Percentiles rank a stretch among this genome's conserved stretches.
These are phyloP conservation scores for Chloroclysta siterata DNA, from an alignment of 2,888 invertebrate genomes.

Conservation along the genomic window DNA sequence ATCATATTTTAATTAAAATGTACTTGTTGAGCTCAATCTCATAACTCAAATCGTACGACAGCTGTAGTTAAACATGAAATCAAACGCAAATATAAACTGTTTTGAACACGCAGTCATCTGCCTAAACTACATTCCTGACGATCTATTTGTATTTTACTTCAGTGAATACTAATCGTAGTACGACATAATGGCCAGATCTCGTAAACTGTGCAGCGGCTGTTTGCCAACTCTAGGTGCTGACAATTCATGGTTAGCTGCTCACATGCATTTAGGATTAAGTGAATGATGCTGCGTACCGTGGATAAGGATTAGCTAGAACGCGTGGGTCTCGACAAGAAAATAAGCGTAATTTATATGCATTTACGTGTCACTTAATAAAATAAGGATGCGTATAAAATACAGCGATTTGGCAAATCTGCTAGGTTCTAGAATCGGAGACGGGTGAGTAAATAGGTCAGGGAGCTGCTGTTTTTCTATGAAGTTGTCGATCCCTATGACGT, in stretches of 20 bases:
- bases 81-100: constrained; percentile 20
- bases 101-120: constrained; percentile 22
- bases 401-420: no score
- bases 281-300: constrained; percentile 20
- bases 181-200: constrained; percentile 34
- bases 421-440: no score
- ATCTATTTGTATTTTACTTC: constrained; percentile 29
- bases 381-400: neutral
- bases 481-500: no score
- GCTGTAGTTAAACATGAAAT: constrained; percentile 15
- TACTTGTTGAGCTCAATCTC: neutral
- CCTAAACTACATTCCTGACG: constrained; percentile 25
- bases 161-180: constrained; percentile 37
- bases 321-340: neutral
- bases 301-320: neutral
- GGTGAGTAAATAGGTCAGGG: no score
- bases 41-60: constrained; percentile 4
- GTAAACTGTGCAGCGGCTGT: constrained; percentile 38
- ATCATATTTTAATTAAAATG: neutral
- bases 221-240: constrained; percentile 34
- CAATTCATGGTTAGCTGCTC: constrained; percentile 34
- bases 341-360: neutral
- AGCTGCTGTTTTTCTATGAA: no score
- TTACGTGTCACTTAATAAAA: neutral
- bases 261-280: constrained; percentile 38